These are phyloP conservation scores for Hippocampus abdominalis DNA, from an alignment of 2,113 vertebrate genomes.

Conservation along the genomic window DNA sequence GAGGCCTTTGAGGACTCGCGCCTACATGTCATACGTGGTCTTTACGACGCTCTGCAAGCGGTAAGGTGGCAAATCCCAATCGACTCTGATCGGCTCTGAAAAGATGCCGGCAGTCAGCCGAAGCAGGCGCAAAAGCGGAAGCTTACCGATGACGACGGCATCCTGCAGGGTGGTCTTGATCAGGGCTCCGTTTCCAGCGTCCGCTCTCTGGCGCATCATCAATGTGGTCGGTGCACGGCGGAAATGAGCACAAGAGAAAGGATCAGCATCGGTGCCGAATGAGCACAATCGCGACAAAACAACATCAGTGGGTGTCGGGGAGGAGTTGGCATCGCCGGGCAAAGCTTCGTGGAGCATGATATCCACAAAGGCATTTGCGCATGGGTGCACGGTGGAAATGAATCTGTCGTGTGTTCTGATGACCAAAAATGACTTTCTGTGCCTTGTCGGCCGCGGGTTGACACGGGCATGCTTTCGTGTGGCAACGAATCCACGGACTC, in stretches of 20 bases:
- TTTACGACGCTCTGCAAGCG: slow-evolving; percentile 68
- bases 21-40: slow-evolving; percentile 55
- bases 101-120: not conserved
- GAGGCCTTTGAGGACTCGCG: slow-evolving; percentile 48
- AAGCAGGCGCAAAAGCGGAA: not conserved
- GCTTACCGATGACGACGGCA: slow-evolving; percentile 77
- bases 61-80: slow-evolving; percentile 58
- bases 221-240: no score
- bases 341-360: no score
- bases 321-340: no score
- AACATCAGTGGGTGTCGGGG: no score
- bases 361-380: no score
- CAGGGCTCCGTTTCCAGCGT: slow-evolving; percentile 73
- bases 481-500: not conserved
- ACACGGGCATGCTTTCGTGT: not conserved
- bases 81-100: slow-evolving; percentile 21
- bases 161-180: slow-evolving; percentile 75
- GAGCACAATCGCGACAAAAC: no score
- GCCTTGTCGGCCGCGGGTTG: not conserved
- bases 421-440: not conserved
- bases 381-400: no score
- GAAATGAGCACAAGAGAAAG: no score
- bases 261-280: no score
- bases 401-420: no score
- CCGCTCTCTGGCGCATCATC: slow-evolving; percentile 65